Evolutionary conservation across 2,113 vertebrate species (phyloP).

Genomic region (Eclectus roratus): DNA sequence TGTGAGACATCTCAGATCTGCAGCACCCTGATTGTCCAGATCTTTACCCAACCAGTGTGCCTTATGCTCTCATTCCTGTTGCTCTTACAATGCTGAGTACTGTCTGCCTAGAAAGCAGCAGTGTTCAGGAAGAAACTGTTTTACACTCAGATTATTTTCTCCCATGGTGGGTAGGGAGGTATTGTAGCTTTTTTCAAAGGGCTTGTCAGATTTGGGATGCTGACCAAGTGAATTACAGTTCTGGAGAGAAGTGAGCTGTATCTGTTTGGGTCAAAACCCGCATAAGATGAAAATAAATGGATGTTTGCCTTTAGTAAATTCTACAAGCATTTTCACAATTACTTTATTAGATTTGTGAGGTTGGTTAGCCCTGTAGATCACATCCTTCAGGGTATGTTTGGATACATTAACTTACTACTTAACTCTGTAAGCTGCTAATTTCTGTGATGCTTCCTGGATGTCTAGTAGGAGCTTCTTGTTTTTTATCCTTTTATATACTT

Average conservation of each 20-base stretch:
- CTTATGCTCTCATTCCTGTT: not conserved
- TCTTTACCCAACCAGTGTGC: not conserved
- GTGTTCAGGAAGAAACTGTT: not conserved
- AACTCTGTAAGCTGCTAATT: not conserved
- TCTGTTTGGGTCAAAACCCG: not conserved
- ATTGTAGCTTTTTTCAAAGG: not conserved
- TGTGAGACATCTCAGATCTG: not conserved
- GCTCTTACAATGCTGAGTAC: not conserved
- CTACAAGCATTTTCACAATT: not conserved
- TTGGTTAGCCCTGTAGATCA: not conserved
- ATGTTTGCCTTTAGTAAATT: not conserved
- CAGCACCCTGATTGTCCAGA: not conserved
- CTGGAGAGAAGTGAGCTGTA: not conserved
- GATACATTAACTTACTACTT: not conserved
- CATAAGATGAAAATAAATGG: not conserved
- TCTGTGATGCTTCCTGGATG: not conserved
- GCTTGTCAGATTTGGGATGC: not conserved
- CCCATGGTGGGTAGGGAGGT: accelerated
- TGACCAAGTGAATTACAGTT: not conserved
- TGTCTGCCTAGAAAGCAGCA: not conserved
- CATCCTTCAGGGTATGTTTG: not conserved
- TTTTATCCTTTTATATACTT: not conserved
- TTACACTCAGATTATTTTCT: not conserved
- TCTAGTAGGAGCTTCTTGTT: not conserved
- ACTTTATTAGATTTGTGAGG: not conserved